Base-by-base conservation (phyloP, 1,140 invertebrate genomes). In the Charaxes varanes region DNA sequence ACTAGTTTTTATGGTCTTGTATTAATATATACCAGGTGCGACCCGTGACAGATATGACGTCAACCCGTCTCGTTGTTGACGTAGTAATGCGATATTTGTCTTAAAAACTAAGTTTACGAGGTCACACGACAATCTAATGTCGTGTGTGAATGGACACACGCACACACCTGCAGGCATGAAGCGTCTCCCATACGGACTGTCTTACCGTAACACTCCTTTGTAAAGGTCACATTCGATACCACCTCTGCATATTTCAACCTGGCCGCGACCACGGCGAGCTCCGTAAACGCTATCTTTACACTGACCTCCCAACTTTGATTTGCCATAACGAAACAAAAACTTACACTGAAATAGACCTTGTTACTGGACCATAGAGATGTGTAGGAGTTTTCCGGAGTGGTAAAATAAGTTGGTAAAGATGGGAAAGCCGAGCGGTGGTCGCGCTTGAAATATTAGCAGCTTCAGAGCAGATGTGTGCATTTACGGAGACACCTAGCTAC, bases 401-500 rank as follows among this genome's bases (percentile, higher is more conserved):
- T 30, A 27, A 41, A 7, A 4, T 52, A 60, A 41, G 6, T 50
- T 63, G 27, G 70, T 60, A 62, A 53, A 66, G 58, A 65, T 62
- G 52, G 45, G 50, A 65, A 68, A 64, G 57, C 54, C 52, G 53
- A 64, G 60, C 40, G 42, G 40, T 57, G 62, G 70, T 70, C 62
- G 64, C 71, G 61, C 59, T 69, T 77, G 72, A 80, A 70, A 80
- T 77, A 80, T 80, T 73, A 77, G 70, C 61, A 74, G 65, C 58
- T 63, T 56, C 50, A n/a, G n/a, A n/a, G n/a, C 61, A 66, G 67
- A 77, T 73, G 66, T 63, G 66, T 70, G 74, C 74, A 74, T 68
- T 79, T 50, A 63, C 41, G 56, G 48, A 53, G 63, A 60, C 60
- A 61, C 50, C 55, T 65, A 58, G 28, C 26, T 59, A 66, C 63